A percentile compares a stretch with the other conserved stretches of the same genome.
Evolutionary conservation across 2,113 vertebrate genomes (phyloP).

Genomic region (Lagopus muta): DNA sequence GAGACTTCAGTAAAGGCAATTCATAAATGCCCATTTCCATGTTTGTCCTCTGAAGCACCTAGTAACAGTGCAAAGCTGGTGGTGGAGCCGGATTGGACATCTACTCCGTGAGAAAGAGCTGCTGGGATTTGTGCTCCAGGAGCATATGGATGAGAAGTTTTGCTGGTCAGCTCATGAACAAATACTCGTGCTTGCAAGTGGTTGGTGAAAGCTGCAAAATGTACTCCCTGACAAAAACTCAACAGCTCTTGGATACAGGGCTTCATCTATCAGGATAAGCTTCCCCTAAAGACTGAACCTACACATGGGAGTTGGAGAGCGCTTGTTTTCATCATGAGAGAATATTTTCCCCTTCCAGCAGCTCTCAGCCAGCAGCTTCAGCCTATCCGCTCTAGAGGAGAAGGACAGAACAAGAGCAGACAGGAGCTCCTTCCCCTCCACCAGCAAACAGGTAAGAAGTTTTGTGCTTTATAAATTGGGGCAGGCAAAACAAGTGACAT

Average conservation of each 20-base stretch:
- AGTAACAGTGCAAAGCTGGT: neutral
- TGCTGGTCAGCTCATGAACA: neutral
- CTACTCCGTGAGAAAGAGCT: neutral
- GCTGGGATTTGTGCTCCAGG: rapidly evolving
- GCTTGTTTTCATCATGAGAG: neutral
- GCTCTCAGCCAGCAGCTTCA: neutral
- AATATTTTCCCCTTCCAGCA: neutral
- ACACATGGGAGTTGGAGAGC: neutral
- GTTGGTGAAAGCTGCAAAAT: neutral
- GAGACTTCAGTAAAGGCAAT: neutral
- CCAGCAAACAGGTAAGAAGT: neutral
- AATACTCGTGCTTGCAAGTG: neutral
- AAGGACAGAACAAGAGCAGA: rapidly evolving
- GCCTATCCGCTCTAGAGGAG: neutral
- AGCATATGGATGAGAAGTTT: neutral
- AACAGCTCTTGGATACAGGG: neutral
- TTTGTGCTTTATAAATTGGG: neutral
- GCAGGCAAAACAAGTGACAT: rapidly evolving
- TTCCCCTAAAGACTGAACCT: neutral
- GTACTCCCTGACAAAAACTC: neutral
- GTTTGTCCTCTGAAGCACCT: neutral
- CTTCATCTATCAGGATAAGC: neutral
- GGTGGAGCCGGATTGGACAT: rapidly evolving
- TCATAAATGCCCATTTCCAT: neutral
- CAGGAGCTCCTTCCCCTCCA: neutral